Evolutionary conservation across 1,140 invertebrate species (phyloP), one percentile per base, ranked within the genome.

Genomic region (Dendroctonus ponderosae): DNA sequence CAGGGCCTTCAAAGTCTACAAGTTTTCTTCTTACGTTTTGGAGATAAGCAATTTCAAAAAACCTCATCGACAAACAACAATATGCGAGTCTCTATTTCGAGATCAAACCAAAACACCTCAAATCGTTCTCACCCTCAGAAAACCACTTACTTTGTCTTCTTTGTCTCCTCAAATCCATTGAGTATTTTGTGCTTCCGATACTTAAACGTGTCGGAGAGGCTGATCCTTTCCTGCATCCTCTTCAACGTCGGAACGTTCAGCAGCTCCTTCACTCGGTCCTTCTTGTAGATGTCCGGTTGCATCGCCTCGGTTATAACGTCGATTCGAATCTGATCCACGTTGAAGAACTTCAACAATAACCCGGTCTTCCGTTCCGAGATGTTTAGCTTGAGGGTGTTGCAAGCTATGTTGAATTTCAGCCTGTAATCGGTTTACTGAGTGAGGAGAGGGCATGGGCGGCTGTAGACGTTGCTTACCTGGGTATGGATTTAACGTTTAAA

Each of bases 361-460:
- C 84, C 81, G 26, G 92, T 81, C 72, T 89, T 86, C 42, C 86
- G 82, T 78, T 93, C 91, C 0, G 91, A 92, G 58, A 93, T 76
- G 77, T 92, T 92, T 9, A 93, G 78, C 71, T 91, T 92, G 3
- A 93, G 62, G 57, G 85, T 87, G 11, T 86, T 87, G 38, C 92
- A 79, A 0, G 85, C 85, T 39, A 91, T 82, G 67, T 91, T 91
- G 14, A 93, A 79, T 81, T 94, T 94, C 68, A 90, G 86, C 74
- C 89, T 91, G 77, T 49, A 74, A 50, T 37, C 37, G 38, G n/a
- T 26, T 12, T 9, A 37, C n/a, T n/a, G 15, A 52, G 15, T 14
- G 26, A 69, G 49, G 6, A 43, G 49, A 48, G 64, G 39, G 37
- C 39, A 58, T 69, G 58, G 44, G 50, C 2, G 9, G 52, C 5